phyloP scores from a whole-genome alignment of 2,888 invertebrate species.

The Calameuta idolon region DNA sequence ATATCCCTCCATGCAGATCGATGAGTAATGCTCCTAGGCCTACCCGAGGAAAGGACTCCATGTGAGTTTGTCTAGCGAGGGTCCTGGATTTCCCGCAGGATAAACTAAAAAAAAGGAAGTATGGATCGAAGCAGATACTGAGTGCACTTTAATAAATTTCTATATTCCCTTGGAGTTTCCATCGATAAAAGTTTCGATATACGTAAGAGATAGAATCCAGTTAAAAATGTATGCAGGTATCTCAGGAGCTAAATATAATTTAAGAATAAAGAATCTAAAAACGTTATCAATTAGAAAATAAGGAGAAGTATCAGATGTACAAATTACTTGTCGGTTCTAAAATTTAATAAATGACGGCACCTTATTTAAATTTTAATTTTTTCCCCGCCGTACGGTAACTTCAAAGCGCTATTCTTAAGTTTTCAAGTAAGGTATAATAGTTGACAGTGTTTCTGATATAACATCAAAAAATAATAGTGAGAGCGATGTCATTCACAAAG shows the following conservation, averaged over 20 bases:
- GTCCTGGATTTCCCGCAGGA: not conserved
- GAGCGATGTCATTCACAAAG: no score
- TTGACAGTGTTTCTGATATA: no score
- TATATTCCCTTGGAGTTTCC: not conserved
- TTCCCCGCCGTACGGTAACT: no score
- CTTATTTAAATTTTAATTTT: no score
- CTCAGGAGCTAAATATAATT: not conserved
- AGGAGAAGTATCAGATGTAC: not conserved
- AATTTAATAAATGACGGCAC: no score
- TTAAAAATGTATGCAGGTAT: not conserved
- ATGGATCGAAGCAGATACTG: not conserved
- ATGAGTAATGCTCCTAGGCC: constrained; percentile 23
- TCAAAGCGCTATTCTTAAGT: no score
- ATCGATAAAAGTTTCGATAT: not conserved
- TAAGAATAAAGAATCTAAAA: not conserved
- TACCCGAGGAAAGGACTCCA: not conserved
- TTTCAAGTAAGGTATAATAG: no score
- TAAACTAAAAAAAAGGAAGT: not conserved
- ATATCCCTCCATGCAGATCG: constrained; percentile 20
- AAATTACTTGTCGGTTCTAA: no score
- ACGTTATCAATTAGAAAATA: not conserved
- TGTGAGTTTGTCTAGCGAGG: not conserved
- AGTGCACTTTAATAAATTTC: constrained; percentile 4
- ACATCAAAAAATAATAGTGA: no score
- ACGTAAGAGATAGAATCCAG: not conserved